phyloP scores from a whole-genome alignment of 2,888 invertebrate genomes.

The Melolontha melolontha region DNA sequence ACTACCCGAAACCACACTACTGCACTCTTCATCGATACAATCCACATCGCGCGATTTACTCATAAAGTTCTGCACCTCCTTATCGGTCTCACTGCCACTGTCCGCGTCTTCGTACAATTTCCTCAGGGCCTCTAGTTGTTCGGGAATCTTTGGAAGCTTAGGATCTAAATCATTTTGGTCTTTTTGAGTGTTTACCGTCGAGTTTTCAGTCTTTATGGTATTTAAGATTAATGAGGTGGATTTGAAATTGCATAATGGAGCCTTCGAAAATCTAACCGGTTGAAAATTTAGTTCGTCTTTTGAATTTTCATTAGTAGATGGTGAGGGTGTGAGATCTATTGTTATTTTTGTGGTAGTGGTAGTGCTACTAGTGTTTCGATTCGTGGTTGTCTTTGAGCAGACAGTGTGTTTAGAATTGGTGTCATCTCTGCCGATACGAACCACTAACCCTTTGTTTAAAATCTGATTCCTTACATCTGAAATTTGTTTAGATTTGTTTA shows the following conservation, averaged over 20 bases:
- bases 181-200: slow-evolving; percentile 19
- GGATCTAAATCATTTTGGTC: slow-evolving; percentile 34
- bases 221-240: slow-evolving; percentile 66
- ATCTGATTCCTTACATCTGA: slow-evolving; percentile 62
- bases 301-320: slow-evolving; percentile 50
- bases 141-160: slow-evolving; percentile 52
- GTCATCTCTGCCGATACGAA: slow-evolving; percentile 63
- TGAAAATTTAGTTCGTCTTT: slow-evolving; percentile 41
- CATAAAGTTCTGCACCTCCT: slow-evolving; percentile 72
- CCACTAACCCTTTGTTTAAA: slow-evolving; percentile 65
- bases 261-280: slow-evolving; percentile 52
- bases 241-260: slow-evolving; percentile 61
- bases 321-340: slow-evolving; percentile 63
- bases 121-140: slow-evolving; percentile 63
- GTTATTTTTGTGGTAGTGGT: slow-evolving; percentile 66
- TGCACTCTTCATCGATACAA: slow-evolving; percentile 57
- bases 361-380: slow-evolving; percentile 56
- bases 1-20: slow-evolving; percentile 68
- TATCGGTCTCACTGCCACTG: slow-evolving; percentile 71
- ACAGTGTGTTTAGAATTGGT: slow-evolving; percentile 60
- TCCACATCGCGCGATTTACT: slow-evolving; percentile 55
- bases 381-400: slow-evolving; percentile 62
- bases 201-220: slow-evolving; percentile 58
- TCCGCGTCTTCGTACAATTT: slow-evolving; percentile 65
- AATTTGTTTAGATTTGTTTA: slow-evolving; percentile 42